Evolutionary conservation across 1,140 invertebrate genomes (phyloP).

Genomic region (Sycophila sp.): DNA sequence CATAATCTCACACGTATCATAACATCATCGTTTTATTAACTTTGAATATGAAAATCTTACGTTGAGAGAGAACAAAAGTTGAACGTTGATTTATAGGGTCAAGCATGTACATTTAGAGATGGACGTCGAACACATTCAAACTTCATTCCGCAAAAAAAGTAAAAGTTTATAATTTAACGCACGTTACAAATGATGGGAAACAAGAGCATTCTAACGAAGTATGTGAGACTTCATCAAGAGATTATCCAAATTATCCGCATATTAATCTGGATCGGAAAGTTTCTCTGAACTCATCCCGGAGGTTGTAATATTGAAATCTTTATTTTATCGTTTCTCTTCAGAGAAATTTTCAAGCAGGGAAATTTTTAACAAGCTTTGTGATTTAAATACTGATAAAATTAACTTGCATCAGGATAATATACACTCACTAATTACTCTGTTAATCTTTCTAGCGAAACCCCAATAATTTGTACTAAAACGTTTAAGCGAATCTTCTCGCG

Average conservation of each 20-base stretch:
- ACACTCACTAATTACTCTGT: not conserved
- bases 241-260: conserved; percentile 18
- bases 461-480: conserved; percentile 7
- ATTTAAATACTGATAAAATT: not conserved
- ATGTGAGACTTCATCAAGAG: conserved; percentile 32
- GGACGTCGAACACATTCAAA: conserved; percentile 33
- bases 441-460: not conserved
- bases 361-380: conserved; percentile 15
- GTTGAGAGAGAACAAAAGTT: conserved; percentile 19
- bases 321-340: not conserved
- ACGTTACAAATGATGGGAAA: conserved; percentile 28
- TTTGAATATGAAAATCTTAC: not conserved
- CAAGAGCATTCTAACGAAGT: conserved; percentile 27
- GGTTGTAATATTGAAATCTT: not conserved
- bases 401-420: not conserved
- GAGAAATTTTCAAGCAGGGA: conserved; percentile 15
- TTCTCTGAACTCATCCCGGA: conserved; percentile 6
- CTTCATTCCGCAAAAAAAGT: conserved; percentile 34
- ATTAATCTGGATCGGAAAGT: conserved; percentile 32
- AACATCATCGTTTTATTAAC: conserved; percentile 13
- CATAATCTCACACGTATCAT: conserved; percentile 7
- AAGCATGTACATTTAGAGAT: conserved; percentile 40
- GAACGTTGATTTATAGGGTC: conserved; percentile 36
- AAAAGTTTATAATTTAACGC: conserved; percentile 23
- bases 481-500: too few relatives aligned